Evolutionary conservation across 1,140 invertebrate genomes (phyloP).

Genomic region (Dreissena rostriformis): DNA sequence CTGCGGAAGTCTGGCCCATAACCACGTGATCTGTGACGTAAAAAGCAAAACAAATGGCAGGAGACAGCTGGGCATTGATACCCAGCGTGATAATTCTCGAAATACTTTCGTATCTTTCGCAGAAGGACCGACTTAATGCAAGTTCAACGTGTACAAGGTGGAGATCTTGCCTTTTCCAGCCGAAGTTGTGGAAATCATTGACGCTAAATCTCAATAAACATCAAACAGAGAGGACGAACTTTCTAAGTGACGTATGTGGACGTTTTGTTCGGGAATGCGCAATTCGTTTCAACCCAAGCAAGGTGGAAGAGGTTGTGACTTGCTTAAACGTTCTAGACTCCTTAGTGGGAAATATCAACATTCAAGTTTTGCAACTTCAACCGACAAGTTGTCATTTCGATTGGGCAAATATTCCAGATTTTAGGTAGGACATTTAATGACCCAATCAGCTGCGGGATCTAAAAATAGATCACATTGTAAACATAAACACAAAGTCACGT

Average conservation of each 20-base stretch:
- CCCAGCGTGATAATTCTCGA: constrained; percentile 86
- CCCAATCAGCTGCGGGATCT: constrained; percentile 49
- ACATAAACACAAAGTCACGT: constrained; percentile 47
- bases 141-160: constrained; percentile 85
- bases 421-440: constrained; percentile 37
- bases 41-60: constrained; percentile 74
- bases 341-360: constrained; percentile 77
- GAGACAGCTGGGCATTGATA: constrained; percentile 80
- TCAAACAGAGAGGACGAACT: constrained; percentile 79
- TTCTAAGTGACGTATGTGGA: constrained; percentile 80
- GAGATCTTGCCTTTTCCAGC: constrained; percentile 85
- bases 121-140: constrained; percentile 84
- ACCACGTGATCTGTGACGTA: constrained; percentile 67
- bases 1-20: not conserved
- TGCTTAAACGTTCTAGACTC: constrained; percentile 72
- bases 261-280: constrained; percentile 81
- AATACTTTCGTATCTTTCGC: constrained; percentile 85
- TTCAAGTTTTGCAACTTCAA: constrained; percentile 77
- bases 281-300: constrained; percentile 81
- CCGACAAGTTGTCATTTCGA: constrained; percentile 80
- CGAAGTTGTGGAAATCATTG: constrained; percentile 84
- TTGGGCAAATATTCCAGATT: constrained; percentile 68
- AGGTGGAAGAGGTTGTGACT: constrained; percentile 77
- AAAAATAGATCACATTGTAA: constrained; percentile 41
- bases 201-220: constrained; percentile 79